Evolutionary conservation across 1,140 invertebrate genomes (phyloP).

Genomic region (Aphelenchoides avenae): DNA sequence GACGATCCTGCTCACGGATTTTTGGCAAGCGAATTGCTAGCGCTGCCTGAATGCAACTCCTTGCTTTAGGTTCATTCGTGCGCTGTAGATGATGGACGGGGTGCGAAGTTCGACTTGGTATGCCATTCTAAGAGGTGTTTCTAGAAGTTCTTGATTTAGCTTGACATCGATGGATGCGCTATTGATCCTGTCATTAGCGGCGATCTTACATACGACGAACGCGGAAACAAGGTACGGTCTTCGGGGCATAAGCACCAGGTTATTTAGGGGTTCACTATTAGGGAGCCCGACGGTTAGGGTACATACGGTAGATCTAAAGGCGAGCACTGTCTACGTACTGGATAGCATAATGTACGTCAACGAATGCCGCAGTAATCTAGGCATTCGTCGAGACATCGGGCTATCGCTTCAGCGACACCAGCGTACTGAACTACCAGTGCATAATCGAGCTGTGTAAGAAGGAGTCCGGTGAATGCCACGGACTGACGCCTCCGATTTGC

Average conservation of each 20-base stretch:
- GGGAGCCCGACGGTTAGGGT: too few species aligned
- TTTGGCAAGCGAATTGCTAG: too few species aligned
- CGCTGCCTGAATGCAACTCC: too few species aligned
- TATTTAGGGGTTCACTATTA: too few species aligned
- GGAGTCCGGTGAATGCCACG: slow-evolving; percentile 44
- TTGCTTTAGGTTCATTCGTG: slow-evolving; percentile 59
- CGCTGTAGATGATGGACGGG: slow-evolving; percentile 52
- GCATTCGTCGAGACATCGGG: slow-evolving; percentile 53
- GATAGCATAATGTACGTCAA: too few species aligned
- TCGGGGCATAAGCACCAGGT: neutral
- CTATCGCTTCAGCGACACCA: slow-evolving; percentile 56
- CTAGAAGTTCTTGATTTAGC: slow-evolving; percentile 19
- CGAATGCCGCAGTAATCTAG: slow-evolving; percentile 10
- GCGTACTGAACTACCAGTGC: slow-evolving; percentile 54
- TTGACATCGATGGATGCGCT: slow-evolving; percentile 54
- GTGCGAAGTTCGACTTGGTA: slow-evolving; percentile 48
- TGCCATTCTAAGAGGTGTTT: neutral
- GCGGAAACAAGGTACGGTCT: slow-evolving; percentile 26
- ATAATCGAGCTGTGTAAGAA: slow-evolving; percentile 53
- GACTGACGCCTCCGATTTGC: slow-evolving; percentile 43
- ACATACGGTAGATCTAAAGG: too few species aligned
- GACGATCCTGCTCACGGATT: slow-evolving; percentile 51
- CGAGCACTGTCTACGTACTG: too few species aligned
- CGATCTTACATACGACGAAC: slow-evolving; percentile 46
- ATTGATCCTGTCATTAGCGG: slow-evolving; percentile 56